Evolutionary conservation across 1,140 invertebrate genomes (phyloP), one percentile per base, ranked within the genome.

Genomic region (Zaprionus nigranus): DNA sequence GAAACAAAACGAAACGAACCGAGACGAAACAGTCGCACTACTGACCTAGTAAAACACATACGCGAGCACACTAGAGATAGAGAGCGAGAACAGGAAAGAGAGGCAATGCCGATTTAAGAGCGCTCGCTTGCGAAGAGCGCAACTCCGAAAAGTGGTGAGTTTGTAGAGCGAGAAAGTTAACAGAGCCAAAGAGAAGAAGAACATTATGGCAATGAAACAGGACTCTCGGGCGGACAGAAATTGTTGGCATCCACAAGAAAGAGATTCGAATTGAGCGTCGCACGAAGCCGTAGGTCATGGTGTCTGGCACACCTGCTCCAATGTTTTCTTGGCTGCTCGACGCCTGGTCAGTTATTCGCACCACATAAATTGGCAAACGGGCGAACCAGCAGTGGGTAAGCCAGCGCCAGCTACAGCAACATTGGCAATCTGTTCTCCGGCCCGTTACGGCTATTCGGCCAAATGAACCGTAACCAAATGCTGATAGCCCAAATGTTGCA

Each of bases 401-500:
- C 15, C 38, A 40, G 15, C 40, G 40, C 15, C 24, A 30, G 72
- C 58, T 26, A 26, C 24, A 26, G 24, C 24, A 26, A 26, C 24
- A 26, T 5, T 26, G 38, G 53, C 72, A 83, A 83, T 83, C 67
- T 72, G 81, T 75, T 70, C 70, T 36, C 20, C 26, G 56, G 57
- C 59, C 78, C 65, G 75, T 71, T 82, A 73, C 65, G 60, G 78
- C 67, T 73, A 67, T 75, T 71, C 83, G 81, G 81, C 76, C 81
- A 86, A 86, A 86, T 86, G 83, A 87, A 88, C 74, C 84, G 74
- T 88, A 87, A 78, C 81, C 84, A 88, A 87, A 84, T 81, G 78
- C 84, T 87, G 78, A 88, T 87, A 88, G 84, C 81, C 81, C 54
- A 75, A 87, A 87, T 87, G 71, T 81, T 87, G 74, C 74, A 84